These are phyloP conservation scores for Hydrochoerus hydrochaeris DNA, from an alignment of 2,113 vertebrate genomes.

Conservation along the genomic window DNA sequence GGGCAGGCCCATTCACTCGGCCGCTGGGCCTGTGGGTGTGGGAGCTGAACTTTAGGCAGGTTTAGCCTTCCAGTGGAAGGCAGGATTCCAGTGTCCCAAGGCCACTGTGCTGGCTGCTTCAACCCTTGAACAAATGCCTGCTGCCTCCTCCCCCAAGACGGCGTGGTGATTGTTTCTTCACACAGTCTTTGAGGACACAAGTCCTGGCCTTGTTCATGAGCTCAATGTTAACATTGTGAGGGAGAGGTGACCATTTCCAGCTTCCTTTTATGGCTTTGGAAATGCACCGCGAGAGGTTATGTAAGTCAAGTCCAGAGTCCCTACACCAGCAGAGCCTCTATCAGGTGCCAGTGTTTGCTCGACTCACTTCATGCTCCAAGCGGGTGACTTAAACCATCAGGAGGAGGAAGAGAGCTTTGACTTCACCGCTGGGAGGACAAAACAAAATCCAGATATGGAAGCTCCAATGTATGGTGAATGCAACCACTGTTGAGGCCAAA, in stretches of 20 bases:
- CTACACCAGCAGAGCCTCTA: constrained; percentile 28
- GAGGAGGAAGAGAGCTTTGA: constrained; percentile 59
- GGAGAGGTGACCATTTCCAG: constrained; percentile 8
- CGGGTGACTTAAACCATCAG: background rate
- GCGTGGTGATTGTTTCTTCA: background rate
- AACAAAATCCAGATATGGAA: background rate
- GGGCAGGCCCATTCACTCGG: background rate
- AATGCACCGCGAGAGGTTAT: constrained; percentile 15
- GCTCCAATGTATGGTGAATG: background rate
- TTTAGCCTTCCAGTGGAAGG: background rate
- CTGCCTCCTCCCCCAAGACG: background rate
- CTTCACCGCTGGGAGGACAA: background rate
- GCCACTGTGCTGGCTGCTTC: background rate
- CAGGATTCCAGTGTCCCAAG: background rate
- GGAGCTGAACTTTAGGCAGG: background rate
- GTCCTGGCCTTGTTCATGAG: constrained; percentile 12
- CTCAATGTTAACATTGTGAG: constrained; percentile 34
- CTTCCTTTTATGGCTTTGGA: constrained; percentile 68
- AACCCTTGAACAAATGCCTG: background rate
- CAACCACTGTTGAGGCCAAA: constrained; percentile 26
- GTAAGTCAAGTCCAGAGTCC: constrained; percentile 51
- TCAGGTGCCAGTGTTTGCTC: constrained; percentile 14
- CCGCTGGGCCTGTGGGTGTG: background rate
- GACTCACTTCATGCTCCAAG: background rate
- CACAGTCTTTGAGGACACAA: constrained; percentile 27